Percentiles rank a stretch among this genome's conserved stretches.
Conservation (phyloP, 1,140 invertebrate species). For the Drosophila punjabiensis region DNA sequence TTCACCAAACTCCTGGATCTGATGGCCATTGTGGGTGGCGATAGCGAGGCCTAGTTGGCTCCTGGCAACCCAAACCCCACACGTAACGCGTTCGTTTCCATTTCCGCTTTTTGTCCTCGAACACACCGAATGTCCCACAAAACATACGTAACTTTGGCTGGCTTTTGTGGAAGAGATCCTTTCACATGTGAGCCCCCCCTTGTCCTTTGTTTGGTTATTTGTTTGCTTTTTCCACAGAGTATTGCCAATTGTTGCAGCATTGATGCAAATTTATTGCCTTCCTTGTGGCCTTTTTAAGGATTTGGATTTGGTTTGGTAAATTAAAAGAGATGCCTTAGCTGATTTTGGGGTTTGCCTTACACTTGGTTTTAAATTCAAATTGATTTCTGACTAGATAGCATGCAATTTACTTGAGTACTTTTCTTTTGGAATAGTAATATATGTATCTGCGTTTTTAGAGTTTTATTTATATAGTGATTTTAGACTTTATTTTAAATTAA, state of each 20-base stretch:
- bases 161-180: constrained; percentile 18
- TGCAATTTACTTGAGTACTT: neutral
- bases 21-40: constrained; percentile 25
- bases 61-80: constrained; percentile 9
- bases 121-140: constrained; percentile 18
- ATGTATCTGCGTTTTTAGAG: neutral
- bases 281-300: constrained; percentile 40
- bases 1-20: constrained; percentile 55
- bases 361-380: neutral
- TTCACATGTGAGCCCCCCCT: constrained; percentile 5
- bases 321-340: constrained; percentile 25
- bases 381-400: neutral
- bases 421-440: neutral
- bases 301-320: constrained; percentile 16
- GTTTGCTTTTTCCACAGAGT: constrained; percentile 70
- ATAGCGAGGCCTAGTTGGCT: constrained; percentile 24
- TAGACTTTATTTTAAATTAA: neutral
- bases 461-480: neutral
- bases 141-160: constrained; percentile 22
- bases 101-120: constrained; percentile 46
- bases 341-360: constrained; percentile 5
- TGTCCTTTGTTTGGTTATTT: constrained; percentile 52
- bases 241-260: constrained; percentile 77
- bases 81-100: constrained; percentile 41
- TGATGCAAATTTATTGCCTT: constrained; percentile 80